Percentiles rank a stretch among this genome's conserved stretches.
These are phyloP conservation scores for Pangasianodon hypophthalmus DNA, from an alignment of 2,113 vertebrate species.

Conservation along the genomic window DNA sequence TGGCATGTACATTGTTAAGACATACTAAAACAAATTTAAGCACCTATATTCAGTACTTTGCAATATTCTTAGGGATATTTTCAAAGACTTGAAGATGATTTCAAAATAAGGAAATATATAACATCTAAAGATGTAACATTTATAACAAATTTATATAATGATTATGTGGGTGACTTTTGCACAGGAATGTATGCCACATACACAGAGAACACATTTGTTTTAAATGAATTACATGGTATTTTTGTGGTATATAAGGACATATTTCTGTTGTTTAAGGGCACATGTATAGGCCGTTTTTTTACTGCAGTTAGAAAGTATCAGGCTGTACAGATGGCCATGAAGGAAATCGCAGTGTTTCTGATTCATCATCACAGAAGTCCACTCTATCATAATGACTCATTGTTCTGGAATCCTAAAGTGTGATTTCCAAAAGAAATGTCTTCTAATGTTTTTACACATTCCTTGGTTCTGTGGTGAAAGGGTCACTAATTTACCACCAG, in stretches of 20 bases:
- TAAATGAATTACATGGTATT: neutral
- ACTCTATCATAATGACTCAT: slow-evolving; percentile 34
- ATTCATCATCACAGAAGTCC: slow-evolving; percentile 26
- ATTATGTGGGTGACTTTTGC: neutral
- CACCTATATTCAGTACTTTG: neutral
- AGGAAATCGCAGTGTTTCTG: slow-evolving; percentile 16
- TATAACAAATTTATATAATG: neutral
- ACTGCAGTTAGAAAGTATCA: neutral
- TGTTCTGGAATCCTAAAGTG: slow-evolving; percentile 3
- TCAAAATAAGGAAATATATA: neutral
- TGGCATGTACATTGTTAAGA: neutral
- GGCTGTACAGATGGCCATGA: neutral
- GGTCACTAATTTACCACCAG: neutral
- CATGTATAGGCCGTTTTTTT: neutral
- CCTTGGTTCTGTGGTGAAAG: neutral
- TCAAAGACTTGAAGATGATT: neutral
- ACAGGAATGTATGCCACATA: neutral
- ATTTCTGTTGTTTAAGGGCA: neutral
- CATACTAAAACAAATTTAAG: neutral
- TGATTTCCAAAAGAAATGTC: slow-evolving; percentile 1
- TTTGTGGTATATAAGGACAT: neutral
- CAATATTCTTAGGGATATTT: neutral
- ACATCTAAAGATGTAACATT: neutral
- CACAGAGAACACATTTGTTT: neutral
- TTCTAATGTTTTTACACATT: neutral